Percentiles rank a stretch among this genome's conserved stretches.
Conservation (phyloP, 1,140 invertebrate genomes). For the Drosophila athabasca region DNA sequence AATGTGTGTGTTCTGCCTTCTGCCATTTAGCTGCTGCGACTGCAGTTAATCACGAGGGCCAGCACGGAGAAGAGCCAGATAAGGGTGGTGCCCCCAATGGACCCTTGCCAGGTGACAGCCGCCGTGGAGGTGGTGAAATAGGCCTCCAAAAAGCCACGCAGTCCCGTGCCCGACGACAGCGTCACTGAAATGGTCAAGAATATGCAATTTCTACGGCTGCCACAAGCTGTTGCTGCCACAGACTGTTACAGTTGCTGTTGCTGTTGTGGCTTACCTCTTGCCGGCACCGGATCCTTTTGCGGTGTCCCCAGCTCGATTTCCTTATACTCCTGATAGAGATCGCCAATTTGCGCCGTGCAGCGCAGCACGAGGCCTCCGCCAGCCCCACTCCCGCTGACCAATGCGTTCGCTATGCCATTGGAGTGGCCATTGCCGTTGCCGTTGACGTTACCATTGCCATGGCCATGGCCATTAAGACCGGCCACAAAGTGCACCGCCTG, state of each 20-base stretch:
- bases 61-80: conserved; percentile 33
- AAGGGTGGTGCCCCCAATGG: conserved; percentile 3
- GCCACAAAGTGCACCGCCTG: conserved; percentile 75
- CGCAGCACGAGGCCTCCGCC: conserved; percentile 84
- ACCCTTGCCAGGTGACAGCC: conserved; percentile 21
- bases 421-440: conserved; percentile 21
- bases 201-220: conserved; percentile 19
- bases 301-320: conserved; percentile 85
- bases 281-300: conserved; percentile 85
- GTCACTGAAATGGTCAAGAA: conserved; percentile 63
- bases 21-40: conserved; percentile 57
- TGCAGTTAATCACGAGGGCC: conserved; percentile 39
- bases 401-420: conserved; percentile 24
- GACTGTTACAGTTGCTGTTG: too few species aligned
- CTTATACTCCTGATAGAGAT: conserved; percentile 85
- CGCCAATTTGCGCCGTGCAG: conserved; percentile 85
- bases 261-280: conserved; percentile 84
- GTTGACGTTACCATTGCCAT: conserved; percentile 49
- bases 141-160: conserved; percentile 65
- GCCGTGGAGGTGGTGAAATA: conserved; percentile 60
- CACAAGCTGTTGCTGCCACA: neutral
- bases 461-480: conserved; percentile 43
- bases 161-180: conserved; percentile 64
- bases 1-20: conserved; percentile 10
- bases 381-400: conserved; percentile 23